Evolutionary conservation across 2,113 vertebrate genomes (phyloP), one percentile per base, ranked within the genome.

Genomic region (Anser cygnoides): DNA sequence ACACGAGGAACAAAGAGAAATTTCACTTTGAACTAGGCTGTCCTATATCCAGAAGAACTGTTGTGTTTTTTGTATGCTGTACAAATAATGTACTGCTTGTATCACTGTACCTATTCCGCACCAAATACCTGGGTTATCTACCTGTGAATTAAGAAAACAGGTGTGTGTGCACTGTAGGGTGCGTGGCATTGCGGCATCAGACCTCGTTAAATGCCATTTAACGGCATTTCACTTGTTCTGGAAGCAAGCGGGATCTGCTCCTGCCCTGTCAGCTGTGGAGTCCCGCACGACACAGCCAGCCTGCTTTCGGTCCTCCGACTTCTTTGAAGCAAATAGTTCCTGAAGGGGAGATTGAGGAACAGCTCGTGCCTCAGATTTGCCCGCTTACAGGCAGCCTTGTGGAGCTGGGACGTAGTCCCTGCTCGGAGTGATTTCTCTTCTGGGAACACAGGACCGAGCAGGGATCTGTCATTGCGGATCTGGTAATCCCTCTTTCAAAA

Each of bases 1-100:
- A 52, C 44, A 43, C 2, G 33, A 63, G 63, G 82, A 95, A 93
- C 84, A 95, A 94, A 95, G 94, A 35, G 63, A 71, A 90, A 70
- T 57, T 33, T 90, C 44, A 76, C 85, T 95, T 95, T 85, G 73
- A 96, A 77, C 76, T 93, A 0, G 63, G 59, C 59, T 90, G 66
- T 84, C 55, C 85, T 52, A 11, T 57, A 84, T 91, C 54, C 82
- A 84, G 81, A 77, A 57, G 55, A 82, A 59, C 25, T 62, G 65
- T 19, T 71, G 46, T 37, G 31, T 77, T 93, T 77, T 23, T 54
- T 9, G 2, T n/a, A 6, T 2, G 10, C 41, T 66, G 9, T n/a
- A 21, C 31, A 65, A 90, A 68, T 74, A 55, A 52, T 21, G 20
- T 33, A 6, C 41, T 61, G 35, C 39, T 84, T 88, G 65, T 89